Percentiles rank a stretch among this genome's conserved stretches.
These are phyloP conservation scores for Brachionichthys hirsutus DNA, from an alignment of 2,113 vertebrate genomes.

Conservation along the genomic window DNA sequence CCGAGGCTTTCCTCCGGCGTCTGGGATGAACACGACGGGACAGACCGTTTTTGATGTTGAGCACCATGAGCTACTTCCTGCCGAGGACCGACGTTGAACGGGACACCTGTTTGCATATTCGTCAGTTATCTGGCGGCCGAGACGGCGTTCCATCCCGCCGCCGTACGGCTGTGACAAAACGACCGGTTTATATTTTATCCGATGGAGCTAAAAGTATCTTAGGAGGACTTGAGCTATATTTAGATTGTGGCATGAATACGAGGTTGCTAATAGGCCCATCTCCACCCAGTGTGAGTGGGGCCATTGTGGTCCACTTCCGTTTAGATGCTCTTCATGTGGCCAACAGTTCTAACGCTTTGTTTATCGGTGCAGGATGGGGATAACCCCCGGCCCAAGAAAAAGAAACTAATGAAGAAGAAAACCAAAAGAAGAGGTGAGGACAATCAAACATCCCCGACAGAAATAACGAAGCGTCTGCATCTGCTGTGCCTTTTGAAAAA, in stretches of 20 bases:
- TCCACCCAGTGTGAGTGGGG: conserved; percentile 10
- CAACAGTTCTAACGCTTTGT: not conserved
- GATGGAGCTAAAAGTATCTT: conserved; percentile 15
- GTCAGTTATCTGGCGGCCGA: too few relatives aligned
- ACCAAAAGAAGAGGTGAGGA: conserved; percentile 75
- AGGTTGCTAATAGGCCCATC: conserved; percentile 1
- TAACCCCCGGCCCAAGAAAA: conserved; percentile 68
- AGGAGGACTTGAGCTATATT: conserved; percentile 30
- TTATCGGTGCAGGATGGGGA: conserved; percentile 57
- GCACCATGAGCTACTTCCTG: too few relatives aligned
- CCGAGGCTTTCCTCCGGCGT: too few relatives aligned
- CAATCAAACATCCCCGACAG: not conserved
- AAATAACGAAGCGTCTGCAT: not conserved
- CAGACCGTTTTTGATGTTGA: too few relatives aligned
- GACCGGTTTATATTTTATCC: conserved; percentile 24
- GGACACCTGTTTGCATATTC: too few relatives aligned
- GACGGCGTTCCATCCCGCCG: too few relatives aligned
- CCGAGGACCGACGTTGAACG: too few relatives aligned
- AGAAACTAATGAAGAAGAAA: conserved; percentile 78
- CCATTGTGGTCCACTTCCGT: conserved; percentile 15
- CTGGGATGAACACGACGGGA: too few relatives aligned
- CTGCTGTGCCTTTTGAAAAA: not conserved
- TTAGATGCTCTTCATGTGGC: conserved; percentile 10
- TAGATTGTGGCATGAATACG: conserved; percentile 6
- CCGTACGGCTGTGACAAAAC: too few relatives aligned